A percentile compares a stretch with the other conserved stretches of the same genome.
Conservation (phyloP, 2,888 invertebrate species). For the Diarsia rubi region DNA sequence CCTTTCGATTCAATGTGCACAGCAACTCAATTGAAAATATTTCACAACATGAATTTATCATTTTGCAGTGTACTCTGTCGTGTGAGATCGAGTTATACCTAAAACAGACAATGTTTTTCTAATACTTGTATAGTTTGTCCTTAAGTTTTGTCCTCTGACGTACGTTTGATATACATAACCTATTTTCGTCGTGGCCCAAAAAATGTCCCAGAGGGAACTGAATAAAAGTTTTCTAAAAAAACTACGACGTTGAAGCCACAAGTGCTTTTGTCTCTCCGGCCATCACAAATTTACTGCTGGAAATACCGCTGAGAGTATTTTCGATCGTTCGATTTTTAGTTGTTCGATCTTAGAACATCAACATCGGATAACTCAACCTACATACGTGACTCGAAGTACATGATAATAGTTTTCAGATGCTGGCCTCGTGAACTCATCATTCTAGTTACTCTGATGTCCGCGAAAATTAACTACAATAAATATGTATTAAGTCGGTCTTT, state of each 20-base stretch:
- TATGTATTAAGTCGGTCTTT: no score
- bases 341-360: constrained; percentile 4
- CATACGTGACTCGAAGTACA: not conserved
- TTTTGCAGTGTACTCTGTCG: not conserved
- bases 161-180: constrained; percentile 50
- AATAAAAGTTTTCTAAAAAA: constrained; percentile 66
- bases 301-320: constrained; percentile 25
- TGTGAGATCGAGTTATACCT: not conserved
- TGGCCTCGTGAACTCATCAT: not conserved
- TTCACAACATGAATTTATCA: not conserved
- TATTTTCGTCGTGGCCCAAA: constrained; percentile 37
- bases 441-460: not conserved
- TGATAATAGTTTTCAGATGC: not conserved
- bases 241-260: constrained; percentile 71
- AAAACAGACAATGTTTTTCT: not conserved
- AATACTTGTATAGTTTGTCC: constrained; percentile 8
- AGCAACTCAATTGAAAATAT: not conserved
- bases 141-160: constrained; percentile 46
- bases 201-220: constrained; percentile 49
- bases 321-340: no score
- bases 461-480: not conserved
- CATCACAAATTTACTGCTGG: constrained; percentile 22
- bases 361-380: no score
- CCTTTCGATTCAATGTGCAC: not conserved
- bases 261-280: constrained; percentile 60